Conservation (phyloP, 2,797 vertebrate genomes). For the Columba guinea region DNA sequence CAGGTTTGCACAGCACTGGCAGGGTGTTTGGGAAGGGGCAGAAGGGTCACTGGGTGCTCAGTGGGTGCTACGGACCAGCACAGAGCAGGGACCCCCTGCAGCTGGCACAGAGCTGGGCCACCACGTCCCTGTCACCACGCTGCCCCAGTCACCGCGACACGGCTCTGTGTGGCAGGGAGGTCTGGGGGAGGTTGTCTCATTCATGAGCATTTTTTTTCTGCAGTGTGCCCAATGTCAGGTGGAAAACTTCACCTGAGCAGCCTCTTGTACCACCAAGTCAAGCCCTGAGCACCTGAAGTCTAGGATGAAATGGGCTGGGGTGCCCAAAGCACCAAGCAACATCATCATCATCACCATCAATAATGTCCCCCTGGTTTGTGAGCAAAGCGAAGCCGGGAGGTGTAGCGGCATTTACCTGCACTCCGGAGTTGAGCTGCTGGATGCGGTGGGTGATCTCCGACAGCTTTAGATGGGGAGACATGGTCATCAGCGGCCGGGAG, state of each 20-base stretch:
- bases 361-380: not conserved
- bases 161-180: not conserved
- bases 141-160: not conserved
- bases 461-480: not conserved
- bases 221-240: not conserved
- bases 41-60: not conserved
- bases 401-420: not conserved
- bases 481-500: rapidly evolving
- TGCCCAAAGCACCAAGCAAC: not conserved
- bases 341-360: not conserved
- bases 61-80: not conserved
- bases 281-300: not conserved
- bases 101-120: not conserved
- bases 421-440: not conserved
- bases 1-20: not conserved
- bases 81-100: not conserved
- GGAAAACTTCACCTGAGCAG: not conserved
- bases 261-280: not conserved
- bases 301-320: not conserved
- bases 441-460: not conserved
- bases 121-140: rapidly evolving
- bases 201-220: not conserved
- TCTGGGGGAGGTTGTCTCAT: not conserved
- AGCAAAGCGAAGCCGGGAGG: not conserved
- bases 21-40: not conserved